phyloP scores from a whole-genome alignment of 2,888 invertebrate species.

The Hypolimnas misippus region DNA sequence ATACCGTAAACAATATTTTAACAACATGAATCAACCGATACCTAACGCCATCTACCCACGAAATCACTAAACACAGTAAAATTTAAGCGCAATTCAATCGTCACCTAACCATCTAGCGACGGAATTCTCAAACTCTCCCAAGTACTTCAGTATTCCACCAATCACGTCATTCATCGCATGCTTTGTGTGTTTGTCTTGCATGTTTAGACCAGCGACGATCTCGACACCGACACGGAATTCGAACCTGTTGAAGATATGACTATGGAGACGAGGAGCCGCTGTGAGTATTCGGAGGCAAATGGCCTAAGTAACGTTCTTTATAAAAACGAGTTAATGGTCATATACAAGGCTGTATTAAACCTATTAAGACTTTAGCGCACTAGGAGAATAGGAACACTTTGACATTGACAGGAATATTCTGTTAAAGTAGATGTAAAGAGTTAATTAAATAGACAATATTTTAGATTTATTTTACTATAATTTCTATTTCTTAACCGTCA shows the following conservation, averaged over 20 bases:
- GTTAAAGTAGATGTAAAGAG: no score
- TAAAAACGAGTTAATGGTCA: no score
- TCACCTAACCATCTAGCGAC: neutral
- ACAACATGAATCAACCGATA: no score
- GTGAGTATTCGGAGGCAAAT: slow-evolving; percentile 82
- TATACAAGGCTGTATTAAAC: no score
- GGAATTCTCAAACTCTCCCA: neutral
- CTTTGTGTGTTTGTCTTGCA: slow-evolving; percentile 37
- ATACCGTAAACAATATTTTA: no score
- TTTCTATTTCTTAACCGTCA: no score
- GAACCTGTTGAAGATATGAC: slow-evolving; percentile 88
- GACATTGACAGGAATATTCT: no score
- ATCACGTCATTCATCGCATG: slow-evolving; percentile 31
- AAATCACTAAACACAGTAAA: neutral
- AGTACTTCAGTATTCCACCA: slow-evolving; percentile 11
- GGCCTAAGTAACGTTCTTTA: neutral
- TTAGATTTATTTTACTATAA: no score
- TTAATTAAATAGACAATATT: no score
- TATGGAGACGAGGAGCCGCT: slow-evolving; percentile 87
- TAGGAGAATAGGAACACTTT: no score
- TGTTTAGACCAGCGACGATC: slow-evolving; percentile 85
- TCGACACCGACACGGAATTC: slow-evolving; percentile 88
- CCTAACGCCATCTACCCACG: neutral
- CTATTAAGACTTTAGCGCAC: no score
- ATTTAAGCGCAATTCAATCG: no score